Evolutionary conservation across 2,888 invertebrate genomes (phyloP), one percentile per base, ranked within the genome.

Genomic region (Oxyscelio sp.): DNA sequence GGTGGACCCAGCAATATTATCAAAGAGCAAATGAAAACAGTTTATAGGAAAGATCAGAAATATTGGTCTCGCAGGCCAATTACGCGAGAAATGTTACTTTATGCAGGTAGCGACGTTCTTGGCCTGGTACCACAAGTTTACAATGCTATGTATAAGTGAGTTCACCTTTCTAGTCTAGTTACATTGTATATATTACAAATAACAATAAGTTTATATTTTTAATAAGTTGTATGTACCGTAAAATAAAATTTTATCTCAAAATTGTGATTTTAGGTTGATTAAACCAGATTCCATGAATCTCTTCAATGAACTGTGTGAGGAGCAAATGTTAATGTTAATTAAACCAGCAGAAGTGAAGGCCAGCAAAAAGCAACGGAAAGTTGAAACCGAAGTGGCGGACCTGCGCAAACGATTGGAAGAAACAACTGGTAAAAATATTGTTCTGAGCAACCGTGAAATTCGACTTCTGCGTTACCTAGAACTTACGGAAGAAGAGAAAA

Each of bases 21-120:
- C 94, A 99, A 98, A 93, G 98, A 98, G 92, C 98, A 98, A 92
- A 94, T 98, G 74, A 98, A 98, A 94, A 97, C 97, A 94, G 96
- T 98, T 45, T 98, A 98, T 92, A 95, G 97, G 43, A 95, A 97
- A 87, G 98, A 98, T 94, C 98, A 97, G 93, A 96, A 97, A 82
- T 97, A 97, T 92, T 99, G 99, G 99, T 97, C 98, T 4, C 96
- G 98, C 50, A 95, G 99, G 63, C 99, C 99, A 2, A 94, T 99
- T 43, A 97, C 97, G 24, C 96, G 98, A 78, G 98, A 98, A 91
- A 98, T 98, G 98, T 96, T 98, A 73, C 95, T 98, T 75, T 98
- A 98, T 94, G 97, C 98, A 8, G 97, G 98, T 9, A 97, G 97
- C 38, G 98, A 99, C 95, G 98, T 98, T 21, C 95, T 98, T 19